Evolutionary conservation across 2,797 vertebrate genomes (phyloP).

Genomic region (Falco peregrinus): DNA sequence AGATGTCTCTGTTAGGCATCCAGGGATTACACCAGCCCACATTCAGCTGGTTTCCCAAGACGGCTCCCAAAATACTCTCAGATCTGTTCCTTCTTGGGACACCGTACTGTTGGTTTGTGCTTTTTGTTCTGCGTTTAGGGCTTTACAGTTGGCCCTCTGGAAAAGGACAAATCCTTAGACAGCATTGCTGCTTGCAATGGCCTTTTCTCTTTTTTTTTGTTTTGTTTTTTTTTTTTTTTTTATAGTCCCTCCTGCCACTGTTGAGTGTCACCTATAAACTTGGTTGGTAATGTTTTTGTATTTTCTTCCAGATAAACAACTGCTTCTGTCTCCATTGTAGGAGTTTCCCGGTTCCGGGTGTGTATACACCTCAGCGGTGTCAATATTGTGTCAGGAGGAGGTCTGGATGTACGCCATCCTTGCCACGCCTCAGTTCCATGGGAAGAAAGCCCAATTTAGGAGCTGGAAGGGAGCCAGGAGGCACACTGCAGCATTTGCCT

Average conservation of each 20-base stretch:
- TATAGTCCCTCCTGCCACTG: neutral
- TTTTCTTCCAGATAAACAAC: conserved; percentile 22
- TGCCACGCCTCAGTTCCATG: conserved; percentile 18
- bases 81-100: neutral
- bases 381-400: conserved; percentile 36
- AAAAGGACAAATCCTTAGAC: neutral
- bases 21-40: neutral
- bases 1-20: neutral
- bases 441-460: conserved; percentile 26
- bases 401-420: neutral
- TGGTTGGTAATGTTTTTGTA: neutral
- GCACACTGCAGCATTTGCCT: neutral
- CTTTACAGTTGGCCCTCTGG: neutral
- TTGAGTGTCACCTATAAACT: neutral
- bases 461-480: conserved; percentile 10
- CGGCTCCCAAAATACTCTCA: neutral
- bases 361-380: neutral
- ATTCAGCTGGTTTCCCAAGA: conserved; percentile 1
- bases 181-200: neutral
- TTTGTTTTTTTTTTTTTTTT: neutral
- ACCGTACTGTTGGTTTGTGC: neutral
- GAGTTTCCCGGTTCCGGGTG: neutral
- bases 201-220: neutral
- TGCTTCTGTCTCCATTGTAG: neutral
- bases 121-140: neutral